These are phyloP conservation scores for Rhopalosiphum nymphaeae DNA, from an alignment of 2,888 invertebrate genomes.

Conservation along the genomic window DNA sequence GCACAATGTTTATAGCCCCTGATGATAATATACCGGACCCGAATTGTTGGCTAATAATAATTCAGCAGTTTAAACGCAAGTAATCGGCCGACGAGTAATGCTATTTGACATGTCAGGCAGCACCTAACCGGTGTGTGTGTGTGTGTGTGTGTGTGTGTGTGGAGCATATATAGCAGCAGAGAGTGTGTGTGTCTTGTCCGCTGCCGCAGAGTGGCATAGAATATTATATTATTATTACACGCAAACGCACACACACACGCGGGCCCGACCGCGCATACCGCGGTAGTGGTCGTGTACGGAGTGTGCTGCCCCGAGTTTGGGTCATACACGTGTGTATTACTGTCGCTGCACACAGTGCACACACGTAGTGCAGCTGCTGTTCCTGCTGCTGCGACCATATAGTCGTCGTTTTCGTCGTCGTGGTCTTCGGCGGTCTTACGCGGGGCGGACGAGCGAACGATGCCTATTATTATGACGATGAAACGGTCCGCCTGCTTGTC, in stretches of 20 bases:
- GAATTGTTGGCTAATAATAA: constrained; percentile 42
- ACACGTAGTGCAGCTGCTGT: background rate
- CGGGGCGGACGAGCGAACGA: background rate
- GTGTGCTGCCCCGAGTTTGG: background rate
- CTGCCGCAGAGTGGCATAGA: background rate
- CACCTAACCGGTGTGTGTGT: background rate
- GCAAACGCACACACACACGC: background rate
- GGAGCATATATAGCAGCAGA: background rate
- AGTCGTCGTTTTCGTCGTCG: background rate
- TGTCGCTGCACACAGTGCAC: background rate
- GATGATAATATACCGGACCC: constrained; percentile 1
- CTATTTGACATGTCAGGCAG: constrained; percentile 37
- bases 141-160: background rate
- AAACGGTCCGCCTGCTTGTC: background rate
- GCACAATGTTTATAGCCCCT: constrained; percentile 25
- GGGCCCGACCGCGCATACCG: background rate
- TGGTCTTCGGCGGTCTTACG: background rate
- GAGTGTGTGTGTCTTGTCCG: background rate
- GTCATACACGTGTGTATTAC: constrained; percentile 47
- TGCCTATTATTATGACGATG: background rate
- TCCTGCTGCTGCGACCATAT: background rate
- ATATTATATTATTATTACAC: constrained; percentile 22
- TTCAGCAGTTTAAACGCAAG: constrained; percentile 49
- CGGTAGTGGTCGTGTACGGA: background rate
- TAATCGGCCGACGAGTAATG: constrained; percentile 41